These are phyloP conservation scores for Tachysurus vachellii DNA, from an alignment of 2,113 vertebrate genomes.

Conservation along the genomic window DNA sequence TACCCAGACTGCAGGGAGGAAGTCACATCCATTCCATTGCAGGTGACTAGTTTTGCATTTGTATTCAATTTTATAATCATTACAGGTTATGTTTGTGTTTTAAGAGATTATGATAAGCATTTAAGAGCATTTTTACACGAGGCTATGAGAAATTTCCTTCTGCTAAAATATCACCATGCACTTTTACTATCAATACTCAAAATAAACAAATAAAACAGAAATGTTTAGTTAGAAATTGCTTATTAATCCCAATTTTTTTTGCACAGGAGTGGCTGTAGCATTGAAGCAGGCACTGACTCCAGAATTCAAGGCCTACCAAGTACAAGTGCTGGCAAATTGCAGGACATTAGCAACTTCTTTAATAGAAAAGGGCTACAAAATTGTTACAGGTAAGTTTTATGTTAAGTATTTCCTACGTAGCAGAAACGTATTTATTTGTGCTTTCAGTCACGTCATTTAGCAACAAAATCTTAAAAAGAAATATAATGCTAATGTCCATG, in stretches of 20 bases:
- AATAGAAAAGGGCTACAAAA: slow-evolving; percentile 81
- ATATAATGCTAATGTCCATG: neutral
- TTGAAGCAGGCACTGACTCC: slow-evolving; percentile 88
- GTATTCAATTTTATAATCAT: too few species aligned
- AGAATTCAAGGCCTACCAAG: slow-evolving; percentile 89
- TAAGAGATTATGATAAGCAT: neutral
- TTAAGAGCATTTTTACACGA: too few species aligned
- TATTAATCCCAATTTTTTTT: slow-evolving; percentile 19
- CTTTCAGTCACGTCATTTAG: neutral
- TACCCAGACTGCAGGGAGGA: slow-evolving; percentile 93
- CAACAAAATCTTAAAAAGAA: neutral
- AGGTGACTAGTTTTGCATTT: slow-evolving; percentile 67
- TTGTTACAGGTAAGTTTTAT: slow-evolving; percentile 82
- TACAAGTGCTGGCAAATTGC: slow-evolving; percentile 89
- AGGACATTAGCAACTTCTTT: slow-evolving; percentile 72
- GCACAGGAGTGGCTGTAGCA: slow-evolving; percentile 85
- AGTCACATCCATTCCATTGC: slow-evolving; percentile 97
- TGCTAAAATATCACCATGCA: neutral
- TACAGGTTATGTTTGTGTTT: neutral
- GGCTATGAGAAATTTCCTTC: neutral
- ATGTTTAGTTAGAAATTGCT: neutral
- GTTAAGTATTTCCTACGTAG: neutral
- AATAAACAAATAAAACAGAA: neutral
- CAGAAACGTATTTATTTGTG: neutral
- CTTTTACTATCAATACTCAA: neutral